Conservation (phyloP, 1,140 invertebrate species). For the Brachionus manjavacas region DNA sequence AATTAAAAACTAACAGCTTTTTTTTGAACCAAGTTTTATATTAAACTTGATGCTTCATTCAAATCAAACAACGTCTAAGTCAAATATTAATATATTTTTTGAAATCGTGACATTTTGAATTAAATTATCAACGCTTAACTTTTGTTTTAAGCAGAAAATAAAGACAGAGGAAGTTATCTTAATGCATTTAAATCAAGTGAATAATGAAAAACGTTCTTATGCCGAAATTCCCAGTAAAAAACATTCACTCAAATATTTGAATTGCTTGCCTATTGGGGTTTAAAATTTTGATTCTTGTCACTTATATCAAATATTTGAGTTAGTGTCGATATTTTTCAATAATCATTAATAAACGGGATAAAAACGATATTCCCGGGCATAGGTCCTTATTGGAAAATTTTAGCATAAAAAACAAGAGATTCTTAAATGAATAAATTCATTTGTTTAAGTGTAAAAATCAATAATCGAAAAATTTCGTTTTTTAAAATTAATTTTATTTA, state of each 20-base stretch:
- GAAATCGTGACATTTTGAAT: slow-evolving; percentile 28
- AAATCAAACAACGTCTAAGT: background rate
- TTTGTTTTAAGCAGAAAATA: background rate
- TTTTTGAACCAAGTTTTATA: background rate
- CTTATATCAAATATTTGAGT: background rate
- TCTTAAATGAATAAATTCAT: background rate
- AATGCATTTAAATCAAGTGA: slow-evolving; percentile 14
- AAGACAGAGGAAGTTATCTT: slow-evolving; percentile 8
- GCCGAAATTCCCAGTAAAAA: background rate
- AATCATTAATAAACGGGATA: background rate
- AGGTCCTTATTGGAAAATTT: background rate
- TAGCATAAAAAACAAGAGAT: background rate
- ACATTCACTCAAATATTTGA: background rate
- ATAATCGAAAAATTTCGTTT: background rate
- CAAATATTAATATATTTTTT: slow-evolving; percentile 3
- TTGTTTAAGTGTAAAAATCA: background rate
- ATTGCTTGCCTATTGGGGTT: background rate
- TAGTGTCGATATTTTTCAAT: background rate
- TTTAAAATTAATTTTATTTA: background rate
- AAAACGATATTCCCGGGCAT: background rate
- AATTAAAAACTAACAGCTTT: slow-evolving; percentile 29
- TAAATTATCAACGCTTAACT: background rate
- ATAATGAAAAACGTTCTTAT: background rate
- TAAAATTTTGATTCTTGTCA: background rate
- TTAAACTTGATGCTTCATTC: background rate